Base-by-base conservation (phyloP, 2,113 vertebrate species). In the Platycercus adscitus region DNA sequence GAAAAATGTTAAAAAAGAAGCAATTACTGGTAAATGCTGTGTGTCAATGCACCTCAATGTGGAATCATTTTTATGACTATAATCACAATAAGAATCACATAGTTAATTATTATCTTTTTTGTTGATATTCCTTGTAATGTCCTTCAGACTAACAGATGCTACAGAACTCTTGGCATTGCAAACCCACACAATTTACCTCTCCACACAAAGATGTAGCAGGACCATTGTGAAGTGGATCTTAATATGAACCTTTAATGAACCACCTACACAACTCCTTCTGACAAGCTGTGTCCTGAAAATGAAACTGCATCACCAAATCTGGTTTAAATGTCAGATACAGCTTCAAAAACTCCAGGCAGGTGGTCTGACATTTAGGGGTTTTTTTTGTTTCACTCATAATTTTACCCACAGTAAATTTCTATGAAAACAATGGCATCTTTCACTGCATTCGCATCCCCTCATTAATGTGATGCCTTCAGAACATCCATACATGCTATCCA, bases 281-380 rank as follows among this genome's bases (percentile, higher is more conserved):
- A 84, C 5, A 44, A 84, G 50, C n/a, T 84, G 24, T 70, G 53
- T 81, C 64, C 69, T 50, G 7, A 60, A 92, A 94, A 81, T 5
- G 73, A 84, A 95, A 93, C 77, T 91, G 43, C 47, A 77, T 39
- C n/a, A 88, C 12, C 25, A 64, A 50, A 64, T 93, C 43, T 69
- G 20, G 15, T 70, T 92, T 93, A 89, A 94, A 93, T 86, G 81
- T 90, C 90, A 95, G 79, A 91, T 72, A 85, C 33, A 82, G 18
- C 39, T 94, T 94, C 70, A 80, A 71, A 95, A 95, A 93, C 49
- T 70, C 78, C 78, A 84, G 37, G 61, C 18, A 63, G 78, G 50
- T 87, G 28, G 35, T 88, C 28, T 88, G 83, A 88, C 64, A 64
- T 93, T 84, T 78, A 60, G 43, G 9, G 1, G 0, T 1, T 0